Base-by-base conservation (phyloP, 2,113 vertebrate genomes). In the Prinia subflava region DNA sequence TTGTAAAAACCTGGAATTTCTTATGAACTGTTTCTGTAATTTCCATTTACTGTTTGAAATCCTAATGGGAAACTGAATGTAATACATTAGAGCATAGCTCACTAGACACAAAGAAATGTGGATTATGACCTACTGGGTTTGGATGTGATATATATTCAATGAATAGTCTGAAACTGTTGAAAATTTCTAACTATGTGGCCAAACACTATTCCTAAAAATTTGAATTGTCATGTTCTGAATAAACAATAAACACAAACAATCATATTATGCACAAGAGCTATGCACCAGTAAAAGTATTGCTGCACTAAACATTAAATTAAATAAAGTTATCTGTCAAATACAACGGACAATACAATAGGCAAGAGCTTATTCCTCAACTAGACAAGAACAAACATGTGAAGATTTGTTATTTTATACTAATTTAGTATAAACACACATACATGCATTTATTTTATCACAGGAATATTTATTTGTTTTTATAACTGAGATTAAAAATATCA, bases 131-230 rank as follows among this genome's bases (percentile, higher is more conserved):
- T 91, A 21, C 15, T 81, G 55, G 4, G 9, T 42, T 74, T 95
- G 88, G 68, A 79, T 4, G 39, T 94, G 53, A 78, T 84, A 83
- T 44, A 95, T 95, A 96, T 83, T 71, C 69, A 95, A 37, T 53
- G 21, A 95, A 89, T 80, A 89, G 28, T 74, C 65, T 89, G 81
- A 97, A 94, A 94, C 83, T 41, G 79, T 42, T 52, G 64, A 56
- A 90, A 91, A 91, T 87, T 35, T 79, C 62, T 64, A 50, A 79
- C 44, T 15, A 9, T 37, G 6, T 83, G 21, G 22, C 12, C 89
- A 78, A 56, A 87, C 41, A 83, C 7, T 55, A 39, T 50, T 55
- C 7, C 28, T 71, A 68, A 33, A 78, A 71, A 83, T 56, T 35
- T 70, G 33, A 83, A 93, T 77, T 35, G 10, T 22, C 13, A 67